These are phyloP conservation scores for Butorides virescens DNA, from an alignment of 2,113 vertebrate species.

Conservation along the genomic window DNA sequence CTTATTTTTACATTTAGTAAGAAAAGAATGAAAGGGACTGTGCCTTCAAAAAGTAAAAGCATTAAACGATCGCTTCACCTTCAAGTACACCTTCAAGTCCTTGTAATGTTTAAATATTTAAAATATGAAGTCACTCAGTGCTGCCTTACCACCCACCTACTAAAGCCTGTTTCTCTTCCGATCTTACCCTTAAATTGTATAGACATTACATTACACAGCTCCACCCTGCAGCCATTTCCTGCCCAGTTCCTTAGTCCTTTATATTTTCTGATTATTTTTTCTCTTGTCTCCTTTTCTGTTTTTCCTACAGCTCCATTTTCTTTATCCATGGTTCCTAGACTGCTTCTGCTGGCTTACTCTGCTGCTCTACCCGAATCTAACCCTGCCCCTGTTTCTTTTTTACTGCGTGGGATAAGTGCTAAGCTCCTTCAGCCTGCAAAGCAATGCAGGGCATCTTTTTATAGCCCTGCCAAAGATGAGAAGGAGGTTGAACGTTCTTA, in stretches of 20 bases:
- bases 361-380: not conserved
- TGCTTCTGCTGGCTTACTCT: not conserved
- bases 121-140: not conserved
- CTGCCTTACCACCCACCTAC: conserved; percentile 7
- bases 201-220: not conserved
- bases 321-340: not conserved
- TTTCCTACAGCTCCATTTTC: not conserved
- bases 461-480: not conserved
- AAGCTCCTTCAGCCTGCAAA: not conserved
- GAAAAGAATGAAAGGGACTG: not conserved
- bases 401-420: not conserved
- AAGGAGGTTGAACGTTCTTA: not conserved
- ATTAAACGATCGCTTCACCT: not conserved
- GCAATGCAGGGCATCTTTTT: conserved; percentile 21
- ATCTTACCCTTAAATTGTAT: not conserved
- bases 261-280: not conserved
- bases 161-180: not conserved
- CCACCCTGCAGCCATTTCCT: conserved; percentile 36
- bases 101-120: conserved; percentile 8
- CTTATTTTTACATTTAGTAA: not conserved
- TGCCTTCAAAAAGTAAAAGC: not conserved
- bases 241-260: not conserved
- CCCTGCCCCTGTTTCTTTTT: not conserved
- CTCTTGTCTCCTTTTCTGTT: not conserved
- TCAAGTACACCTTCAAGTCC: not conserved